A percentile compares a stretch with the other conserved stretches of the same genome.
Evolutionary conservation across 2,888 invertebrate species (phyloP).

Genomic region (Axea sp.): DNA sequence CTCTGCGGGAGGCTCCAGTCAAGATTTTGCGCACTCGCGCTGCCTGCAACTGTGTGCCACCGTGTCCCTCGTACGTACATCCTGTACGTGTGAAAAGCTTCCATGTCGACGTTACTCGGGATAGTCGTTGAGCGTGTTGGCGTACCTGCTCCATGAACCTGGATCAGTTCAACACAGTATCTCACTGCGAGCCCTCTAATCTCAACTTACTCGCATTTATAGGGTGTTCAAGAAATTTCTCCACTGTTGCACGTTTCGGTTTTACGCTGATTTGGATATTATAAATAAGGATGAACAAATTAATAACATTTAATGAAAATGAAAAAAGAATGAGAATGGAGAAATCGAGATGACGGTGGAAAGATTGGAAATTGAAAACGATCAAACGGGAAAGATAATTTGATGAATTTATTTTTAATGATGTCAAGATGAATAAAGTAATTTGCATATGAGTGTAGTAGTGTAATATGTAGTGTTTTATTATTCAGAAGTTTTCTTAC

Average conservation of each 20-base stretch:
- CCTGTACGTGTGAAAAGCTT: conserved; percentile 30
- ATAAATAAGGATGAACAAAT: too few relatives aligned
- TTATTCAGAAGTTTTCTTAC: too few relatives aligned
- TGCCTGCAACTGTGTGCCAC: conserved; percentile 24
- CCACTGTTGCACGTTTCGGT: neutral
- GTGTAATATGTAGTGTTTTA: too few relatives aligned
- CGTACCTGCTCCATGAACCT: conserved; percentile 62
- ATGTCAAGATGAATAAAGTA: too few relatives aligned
- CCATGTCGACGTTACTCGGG: conserved; percentile 24
- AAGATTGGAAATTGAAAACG: too few relatives aligned
- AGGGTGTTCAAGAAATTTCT: conserved; percentile 58
- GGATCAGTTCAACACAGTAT: conserved; percentile 65
- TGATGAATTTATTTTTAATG: too few relatives aligned
- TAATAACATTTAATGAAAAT: too few relatives aligned
- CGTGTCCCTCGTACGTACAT: conserved; percentile 10
- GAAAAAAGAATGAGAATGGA: too few relatives aligned
- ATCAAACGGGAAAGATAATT: too few relatives aligned
- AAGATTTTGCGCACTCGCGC: conserved; percentile 62
- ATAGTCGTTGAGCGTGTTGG: conserved; percentile 51
- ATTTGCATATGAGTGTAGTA: too few relatives aligned
- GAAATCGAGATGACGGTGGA: too few relatives aligned
- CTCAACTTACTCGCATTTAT: conserved; percentile 62
- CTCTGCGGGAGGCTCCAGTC: conserved; percentile 71
- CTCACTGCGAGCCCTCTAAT: conserved; percentile 67
- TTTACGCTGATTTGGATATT: too few relatives aligned